Conservation (phyloP, 2,797 vertebrate species). For the Periophthalmus magnuspinnatus region DNA sequence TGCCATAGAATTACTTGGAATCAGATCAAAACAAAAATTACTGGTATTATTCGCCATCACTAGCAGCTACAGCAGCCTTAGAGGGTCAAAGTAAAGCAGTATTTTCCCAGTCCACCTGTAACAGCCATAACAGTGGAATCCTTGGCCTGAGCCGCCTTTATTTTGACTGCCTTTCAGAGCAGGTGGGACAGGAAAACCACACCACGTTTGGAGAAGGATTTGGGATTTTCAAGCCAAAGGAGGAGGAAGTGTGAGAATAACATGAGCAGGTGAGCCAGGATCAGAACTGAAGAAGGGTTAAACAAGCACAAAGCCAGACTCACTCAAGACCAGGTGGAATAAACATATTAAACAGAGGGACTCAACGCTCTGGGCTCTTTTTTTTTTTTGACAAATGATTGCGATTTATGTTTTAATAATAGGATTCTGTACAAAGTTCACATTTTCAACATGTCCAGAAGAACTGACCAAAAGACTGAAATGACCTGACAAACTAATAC, state of each 20-base stretch:
- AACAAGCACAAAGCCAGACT: not conserved
- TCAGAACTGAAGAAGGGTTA: not conserved
- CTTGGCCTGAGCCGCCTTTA: not conserved
- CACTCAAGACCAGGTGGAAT: too few species aligned
- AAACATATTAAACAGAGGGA: too few species aligned
- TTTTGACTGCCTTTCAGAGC: not conserved
- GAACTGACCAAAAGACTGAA: too few species aligned
- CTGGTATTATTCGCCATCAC: not conserved
- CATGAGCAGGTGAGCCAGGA: not conserved
- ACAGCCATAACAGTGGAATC: not conserved
- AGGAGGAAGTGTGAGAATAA: not conserved
- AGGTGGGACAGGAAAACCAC: slow-evolving; percentile 2
- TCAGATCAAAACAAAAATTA: too few species aligned
- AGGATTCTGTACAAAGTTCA: too few species aligned
- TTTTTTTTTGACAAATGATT: too few species aligned
- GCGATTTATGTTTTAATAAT: too few species aligned
- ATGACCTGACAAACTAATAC: too few species aligned
- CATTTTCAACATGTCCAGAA: too few species aligned
- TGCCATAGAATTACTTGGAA: too few species aligned
- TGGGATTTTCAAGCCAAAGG: not conserved
- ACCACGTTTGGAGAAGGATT: not conserved
- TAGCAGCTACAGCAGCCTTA: not conserved
- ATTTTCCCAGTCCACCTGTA: not conserved
- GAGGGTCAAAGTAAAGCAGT: not conserved
- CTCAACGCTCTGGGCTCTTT: fast-evolving